Conservation (phyloP, 2,888 invertebrate species). For the Augiades crinisus region DNA sequence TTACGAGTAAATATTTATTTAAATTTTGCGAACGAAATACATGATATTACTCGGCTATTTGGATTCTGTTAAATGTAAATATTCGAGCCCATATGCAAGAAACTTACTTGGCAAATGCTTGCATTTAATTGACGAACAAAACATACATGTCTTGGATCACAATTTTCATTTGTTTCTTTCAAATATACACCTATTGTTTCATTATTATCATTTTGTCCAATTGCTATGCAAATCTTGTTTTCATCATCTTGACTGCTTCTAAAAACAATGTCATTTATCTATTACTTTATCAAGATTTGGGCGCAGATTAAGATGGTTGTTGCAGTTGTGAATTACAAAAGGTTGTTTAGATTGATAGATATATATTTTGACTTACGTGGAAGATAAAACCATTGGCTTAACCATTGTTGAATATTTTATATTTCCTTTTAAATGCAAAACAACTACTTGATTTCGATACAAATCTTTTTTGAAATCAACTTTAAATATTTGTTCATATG, state of each 20-base stretch:
- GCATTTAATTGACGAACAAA: conserved; percentile 60
- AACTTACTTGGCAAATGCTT: conserved; percentile 66
- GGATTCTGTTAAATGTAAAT: too few species aligned
- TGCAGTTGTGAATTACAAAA: too few species aligned
- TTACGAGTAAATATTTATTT: too few species aligned
- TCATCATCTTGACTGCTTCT: conserved; percentile 51
- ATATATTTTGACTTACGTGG: conserved; percentile 73
- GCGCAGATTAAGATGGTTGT: too few species aligned
- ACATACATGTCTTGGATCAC: conserved; percentile 78
- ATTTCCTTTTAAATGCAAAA: conserved; percentile 83
- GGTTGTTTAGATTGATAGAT: too few species aligned
- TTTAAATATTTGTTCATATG: conserved; percentile 85
- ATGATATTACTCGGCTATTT: too few species aligned
- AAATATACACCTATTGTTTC: conserved; percentile 75
- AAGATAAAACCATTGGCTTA: conserved; percentile 82
- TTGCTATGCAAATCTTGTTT: conserved; percentile 82
- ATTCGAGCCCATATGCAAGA: too few species aligned
- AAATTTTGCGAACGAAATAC: too few species aligned
- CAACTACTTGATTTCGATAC: conserved; percentile 79
- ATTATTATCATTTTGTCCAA: conserved; percentile 78
- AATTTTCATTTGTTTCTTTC: conserved; percentile 71
- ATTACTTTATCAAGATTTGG: too few species aligned
- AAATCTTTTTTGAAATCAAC: conserved; percentile 82
- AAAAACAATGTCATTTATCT: too few species aligned
- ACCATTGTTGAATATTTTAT: conserved; percentile 83